Conservation (phyloP, 2,888 invertebrate genomes). For the Callyntrura sp. region DNA sequence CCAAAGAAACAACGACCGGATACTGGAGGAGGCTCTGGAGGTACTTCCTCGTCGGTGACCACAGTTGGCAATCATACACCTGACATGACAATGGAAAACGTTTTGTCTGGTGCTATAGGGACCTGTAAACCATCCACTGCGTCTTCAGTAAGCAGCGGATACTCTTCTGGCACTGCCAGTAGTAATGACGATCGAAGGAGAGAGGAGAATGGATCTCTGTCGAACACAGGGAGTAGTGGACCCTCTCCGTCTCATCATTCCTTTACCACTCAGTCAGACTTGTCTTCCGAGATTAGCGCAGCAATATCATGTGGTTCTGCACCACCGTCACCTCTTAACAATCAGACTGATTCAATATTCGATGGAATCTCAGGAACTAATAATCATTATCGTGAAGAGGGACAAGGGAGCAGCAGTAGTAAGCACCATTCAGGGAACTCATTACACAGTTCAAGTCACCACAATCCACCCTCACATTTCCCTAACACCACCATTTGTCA, state of each 20-base stretch:
- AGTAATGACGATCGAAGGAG: slow-evolving; percentile 82
- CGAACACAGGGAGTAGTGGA: slow-evolving; percentile 85
- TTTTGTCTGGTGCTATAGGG: slow-evolving; percentile 80
- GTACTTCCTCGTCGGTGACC: slow-evolving; percentile 35
- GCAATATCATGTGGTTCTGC: slow-evolving; percentile 91
- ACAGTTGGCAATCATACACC: slow-evolving; percentile 83
- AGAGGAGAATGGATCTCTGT: slow-evolving; percentile 82
- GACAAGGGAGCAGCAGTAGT: slow-evolving; percentile 62
- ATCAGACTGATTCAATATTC: slow-evolving; percentile 81
- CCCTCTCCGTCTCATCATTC: slow-evolving; percentile 86
- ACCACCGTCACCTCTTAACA: slow-evolving; percentile 88
- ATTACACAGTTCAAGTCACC: slow-evolving; percentile 76
- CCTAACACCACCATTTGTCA: slow-evolving; percentile 72
- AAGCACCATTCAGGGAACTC: slow-evolving; percentile 68
- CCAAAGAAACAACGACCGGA: slow-evolving; percentile 92
- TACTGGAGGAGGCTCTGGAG: slow-evolving; percentile 49
- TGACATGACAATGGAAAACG: slow-evolving; percentile 79
- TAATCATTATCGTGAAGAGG: slow-evolving; percentile 74
- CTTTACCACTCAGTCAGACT: slow-evolving; percentile 89
- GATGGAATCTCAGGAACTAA: slow-evolving; percentile 78
- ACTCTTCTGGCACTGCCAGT: slow-evolving; percentile 84
- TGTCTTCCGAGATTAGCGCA: slow-evolving; percentile 92
- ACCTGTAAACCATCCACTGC: slow-evolving; percentile 83
- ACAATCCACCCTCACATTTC: slow-evolving; percentile 67
- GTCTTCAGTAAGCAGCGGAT: slow-evolving; percentile 83